These are phyloP conservation scores for Mimas tiliae DNA, from an alignment of 2,888 invertebrate species.

Conservation along the genomic window DNA sequence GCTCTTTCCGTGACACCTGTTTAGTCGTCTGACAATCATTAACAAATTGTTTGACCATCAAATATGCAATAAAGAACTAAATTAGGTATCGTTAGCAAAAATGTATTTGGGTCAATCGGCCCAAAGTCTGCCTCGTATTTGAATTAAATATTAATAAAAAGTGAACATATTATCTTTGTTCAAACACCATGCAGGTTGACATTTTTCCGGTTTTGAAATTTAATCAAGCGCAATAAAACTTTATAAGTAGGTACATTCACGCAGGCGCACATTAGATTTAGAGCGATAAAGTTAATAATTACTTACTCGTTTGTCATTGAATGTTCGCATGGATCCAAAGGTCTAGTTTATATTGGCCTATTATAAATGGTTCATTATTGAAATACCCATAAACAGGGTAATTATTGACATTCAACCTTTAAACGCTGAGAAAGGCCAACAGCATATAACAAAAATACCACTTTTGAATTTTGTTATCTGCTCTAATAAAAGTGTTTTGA, in stretches of 20 bases:
- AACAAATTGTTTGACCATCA: constrained; percentile 58
- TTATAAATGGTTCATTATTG: constrained; percentile 44
- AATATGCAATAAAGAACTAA: constrained; percentile 43
- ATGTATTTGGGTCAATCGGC: constrained; percentile 20
- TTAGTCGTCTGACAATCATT: constrained; percentile 50
- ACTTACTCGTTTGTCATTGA: constrained; percentile 32
- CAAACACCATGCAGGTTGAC: constrained; percentile 16
- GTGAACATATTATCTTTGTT: constrained; percentile 12
- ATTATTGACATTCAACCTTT: constrained; percentile 39
- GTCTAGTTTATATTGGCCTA: constrained; percentile 36
- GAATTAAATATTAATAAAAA: constrained; percentile 20
- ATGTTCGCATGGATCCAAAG: constrained; percentile 34
- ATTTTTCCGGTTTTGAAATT: constrained; percentile 25
- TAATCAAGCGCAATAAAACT: constrained; percentile 27
- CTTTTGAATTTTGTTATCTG: constrained; percentile 63
- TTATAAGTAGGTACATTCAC: constrained; percentile 6
- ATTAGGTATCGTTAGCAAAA: constrained; percentile 28
- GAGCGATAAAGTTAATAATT: constrained; percentile 26
- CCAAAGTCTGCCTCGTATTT: constrained; percentile 3
- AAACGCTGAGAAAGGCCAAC: constrained; percentile 43
- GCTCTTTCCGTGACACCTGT: constrained; percentile 55
- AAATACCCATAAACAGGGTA: constrained; percentile 38
- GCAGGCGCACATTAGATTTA: constrained; percentile 21
- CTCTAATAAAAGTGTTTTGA: constrained; percentile 59
- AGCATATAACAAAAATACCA: constrained; percentile 47